These are phyloP conservation scores for Hydrochoerus hydrochaeris DNA, from an alignment of 2,113 vertebrate genomes.

Conservation along the genomic window DNA sequence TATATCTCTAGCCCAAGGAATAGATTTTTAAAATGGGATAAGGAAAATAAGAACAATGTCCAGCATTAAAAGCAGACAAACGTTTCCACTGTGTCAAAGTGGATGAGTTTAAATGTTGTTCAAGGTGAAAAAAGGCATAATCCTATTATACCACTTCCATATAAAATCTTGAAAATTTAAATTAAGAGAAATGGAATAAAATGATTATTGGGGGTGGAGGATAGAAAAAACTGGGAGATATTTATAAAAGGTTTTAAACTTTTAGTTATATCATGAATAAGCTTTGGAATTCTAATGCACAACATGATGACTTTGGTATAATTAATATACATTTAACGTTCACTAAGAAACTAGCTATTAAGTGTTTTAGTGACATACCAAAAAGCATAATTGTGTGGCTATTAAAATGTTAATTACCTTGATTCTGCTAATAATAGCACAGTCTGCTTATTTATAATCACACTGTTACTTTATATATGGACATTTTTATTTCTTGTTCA, in stretches of 20 bases:
- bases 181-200: background rate
- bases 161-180: background rate
- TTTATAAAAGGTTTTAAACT: background rate
- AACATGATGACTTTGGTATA: background rate
- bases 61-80: too few relatives aligned
- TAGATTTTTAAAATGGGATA: background rate
- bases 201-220: rapidly evolving
- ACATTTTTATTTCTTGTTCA: background rate
- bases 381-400: background rate
- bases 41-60: background rate
- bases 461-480: background rate
- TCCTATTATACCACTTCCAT: background rate
- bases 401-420: background rate
- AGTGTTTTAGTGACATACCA: background rate
- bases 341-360: background rate
- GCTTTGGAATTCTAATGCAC: background rate
- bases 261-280: background rate
- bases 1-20: background rate
- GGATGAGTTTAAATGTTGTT: background rate
- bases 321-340: background rate
- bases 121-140: background rate
- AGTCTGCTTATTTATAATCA: background rate
- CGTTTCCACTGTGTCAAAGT: background rate
- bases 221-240: background rate
- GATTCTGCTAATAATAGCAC: background rate